Percentiles rank a stretch among this genome's conserved stretches.
These are phyloP conservation scores for Palloptera scutellata DNA, from an alignment of 2,888 invertebrate species.

Conservation along the genomic window DNA sequence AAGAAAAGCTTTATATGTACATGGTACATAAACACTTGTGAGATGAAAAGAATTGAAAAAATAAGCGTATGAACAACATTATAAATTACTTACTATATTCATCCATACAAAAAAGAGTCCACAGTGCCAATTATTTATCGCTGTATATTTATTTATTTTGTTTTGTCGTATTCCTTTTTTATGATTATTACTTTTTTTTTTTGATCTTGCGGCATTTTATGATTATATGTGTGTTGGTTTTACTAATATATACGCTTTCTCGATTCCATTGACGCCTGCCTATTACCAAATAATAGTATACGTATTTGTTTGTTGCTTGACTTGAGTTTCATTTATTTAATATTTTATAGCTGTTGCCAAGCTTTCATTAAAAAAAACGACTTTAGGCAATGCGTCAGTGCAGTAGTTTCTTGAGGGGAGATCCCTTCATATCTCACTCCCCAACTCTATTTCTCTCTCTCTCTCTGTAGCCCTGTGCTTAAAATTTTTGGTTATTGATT, in stretches of 20 bases:
- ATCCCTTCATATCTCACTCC: too few relatives aligned
- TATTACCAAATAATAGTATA: too few relatives aligned
- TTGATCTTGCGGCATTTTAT: conserved; percentile 25
- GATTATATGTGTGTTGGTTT: not conserved
- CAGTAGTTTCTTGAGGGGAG: not conserved
- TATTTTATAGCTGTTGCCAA: conserved; percentile 22
- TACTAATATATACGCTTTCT: too few relatives aligned
- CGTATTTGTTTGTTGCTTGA: too few relatives aligned
- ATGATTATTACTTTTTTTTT: not conserved
- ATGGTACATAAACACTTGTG: not conserved
- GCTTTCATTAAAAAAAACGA: conserved; percentile 9
- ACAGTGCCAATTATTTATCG: not conserved
- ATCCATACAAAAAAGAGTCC: not conserved
- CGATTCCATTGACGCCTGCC: too few relatives aligned
- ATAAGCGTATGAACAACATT: not conserved
- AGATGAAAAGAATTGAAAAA: not conserved
- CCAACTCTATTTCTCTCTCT: too few relatives aligned
- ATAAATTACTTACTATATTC: not conserved
- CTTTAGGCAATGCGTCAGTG: not conserved
- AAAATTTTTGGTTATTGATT: too few relatives aligned
- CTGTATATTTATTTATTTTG: not conserved
- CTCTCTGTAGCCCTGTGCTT: too few relatives aligned
- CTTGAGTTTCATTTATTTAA: conserved; percentile 5
- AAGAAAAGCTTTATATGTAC: too few relatives aligned
- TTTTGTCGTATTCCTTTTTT: not conserved